phyloP scores from a whole-genome alignment of 2,888 invertebrate genomes.

The Oscheius sp. region DNA sequence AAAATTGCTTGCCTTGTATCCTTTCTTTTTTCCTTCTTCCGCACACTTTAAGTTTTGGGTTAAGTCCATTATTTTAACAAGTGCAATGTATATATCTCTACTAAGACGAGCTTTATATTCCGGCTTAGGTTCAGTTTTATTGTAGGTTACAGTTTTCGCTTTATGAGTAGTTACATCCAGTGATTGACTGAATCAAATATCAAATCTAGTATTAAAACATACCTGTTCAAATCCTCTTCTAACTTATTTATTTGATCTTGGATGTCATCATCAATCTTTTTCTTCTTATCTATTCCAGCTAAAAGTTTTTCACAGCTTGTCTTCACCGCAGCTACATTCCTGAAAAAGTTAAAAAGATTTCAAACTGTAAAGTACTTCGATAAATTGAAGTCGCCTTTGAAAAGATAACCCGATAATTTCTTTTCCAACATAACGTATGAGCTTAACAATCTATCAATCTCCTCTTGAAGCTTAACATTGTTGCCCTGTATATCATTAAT shows the following conservation, averaged over 20 bases:
- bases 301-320: not conserved
- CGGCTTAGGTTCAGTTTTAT: not conserved
- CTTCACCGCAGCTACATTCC: not conserved
- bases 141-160: not conserved
- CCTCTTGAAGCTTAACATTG: not conserved
- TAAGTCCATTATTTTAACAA: not conserved
- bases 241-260: not conserved
- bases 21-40: not conserved
- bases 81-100: not conserved
- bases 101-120: not conserved
- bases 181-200: not conserved
- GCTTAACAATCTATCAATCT: not conserved
- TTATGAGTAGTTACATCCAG: not conserved
- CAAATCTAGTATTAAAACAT: not conserved
- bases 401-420: too few species aligned
- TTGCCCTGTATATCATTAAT: not conserved
- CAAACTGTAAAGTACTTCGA: not conserved
- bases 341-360: not conserved
- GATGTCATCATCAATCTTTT: not conserved
- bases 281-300: not conserved
- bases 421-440: not conserved
- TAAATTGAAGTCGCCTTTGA: not conserved
- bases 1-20: not conserved
- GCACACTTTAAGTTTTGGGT: conserved; percentile 9
- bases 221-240: not conserved